Percentiles rank a stretch among this genome's conserved stretches.
phyloP scores from a whole-genome alignment of 35 echinoderm and acorn worm genomes.

The Heliocidaris erythrogramma region DNA sequence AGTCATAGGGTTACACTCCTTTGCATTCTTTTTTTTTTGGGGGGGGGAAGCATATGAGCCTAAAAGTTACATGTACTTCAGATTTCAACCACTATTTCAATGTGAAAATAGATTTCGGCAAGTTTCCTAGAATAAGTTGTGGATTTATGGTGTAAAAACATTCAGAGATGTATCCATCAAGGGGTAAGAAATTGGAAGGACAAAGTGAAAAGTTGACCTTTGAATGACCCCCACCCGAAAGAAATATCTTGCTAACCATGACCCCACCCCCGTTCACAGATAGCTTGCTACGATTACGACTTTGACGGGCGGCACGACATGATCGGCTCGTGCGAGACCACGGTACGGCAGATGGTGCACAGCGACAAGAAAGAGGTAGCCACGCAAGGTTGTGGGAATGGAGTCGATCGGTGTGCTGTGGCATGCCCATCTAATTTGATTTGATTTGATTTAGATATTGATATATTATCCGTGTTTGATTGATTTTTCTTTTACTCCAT shows the following conservation, averaged over 20 bases:
- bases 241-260: conserved; percentile 30
- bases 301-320: conserved; percentile 97
- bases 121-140: neutral
- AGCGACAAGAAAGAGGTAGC: conserved; percentile 87
- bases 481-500: neutral
- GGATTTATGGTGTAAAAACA: neutral
- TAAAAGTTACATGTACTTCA: neutral
- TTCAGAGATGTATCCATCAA: neutral
- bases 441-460: neutral
- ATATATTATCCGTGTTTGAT: neutral
- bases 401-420: conserved; percentile 45
- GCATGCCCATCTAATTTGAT: conserved; percentile 24
- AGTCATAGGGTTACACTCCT: no score
- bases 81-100: neutral
- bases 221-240: neutral
- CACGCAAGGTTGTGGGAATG: conserved; percentile 42
- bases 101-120: neutral
- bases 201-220: neutral
- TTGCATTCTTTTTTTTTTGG: no score
- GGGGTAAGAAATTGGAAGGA: neutral
- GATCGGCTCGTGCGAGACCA: conserved; percentile 88
- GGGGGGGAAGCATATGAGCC: neutral
- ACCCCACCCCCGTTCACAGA: conserved; percentile 67
- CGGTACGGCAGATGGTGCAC: conserved; percentile 72
- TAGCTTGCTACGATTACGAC: conserved; percentile 89